Evolutionary conservation across 2,113 vertebrate species (phyloP).

Genomic region (Phylloscopus trochiloides): DNA sequence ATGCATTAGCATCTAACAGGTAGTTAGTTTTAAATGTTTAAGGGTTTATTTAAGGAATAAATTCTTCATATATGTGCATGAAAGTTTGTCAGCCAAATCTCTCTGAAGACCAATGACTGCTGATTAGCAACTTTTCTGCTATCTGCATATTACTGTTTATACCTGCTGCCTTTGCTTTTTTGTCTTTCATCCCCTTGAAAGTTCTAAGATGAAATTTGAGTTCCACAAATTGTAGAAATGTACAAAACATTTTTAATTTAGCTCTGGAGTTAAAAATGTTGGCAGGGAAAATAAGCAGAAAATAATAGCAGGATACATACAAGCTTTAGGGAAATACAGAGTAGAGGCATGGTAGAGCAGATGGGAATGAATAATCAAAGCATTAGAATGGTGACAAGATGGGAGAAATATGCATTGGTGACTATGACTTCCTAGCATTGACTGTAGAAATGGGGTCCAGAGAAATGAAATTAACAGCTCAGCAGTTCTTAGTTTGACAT

Average conservation of each 20-base stretch:
- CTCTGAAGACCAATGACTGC: neutral
- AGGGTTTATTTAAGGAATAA: neutral
- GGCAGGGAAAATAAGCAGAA: neutral
- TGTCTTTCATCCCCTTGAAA: neutral
- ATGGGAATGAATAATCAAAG: neutral
- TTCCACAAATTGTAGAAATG: neutral
- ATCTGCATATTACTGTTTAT: neutral
- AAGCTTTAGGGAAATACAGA: neutral
- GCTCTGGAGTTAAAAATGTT: neutral
- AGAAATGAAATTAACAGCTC: neutral
- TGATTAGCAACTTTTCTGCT: neutral
- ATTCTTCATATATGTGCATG: neutral
- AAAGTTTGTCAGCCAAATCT: neutral
- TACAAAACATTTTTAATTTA: neutral
- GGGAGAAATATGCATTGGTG: neutral
- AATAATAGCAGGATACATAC: neutral
- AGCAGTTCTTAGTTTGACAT: neutral
- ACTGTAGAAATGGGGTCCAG: neutral
- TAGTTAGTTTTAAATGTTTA: neutral
- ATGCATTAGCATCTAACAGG: neutral
- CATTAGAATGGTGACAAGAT: neutral
- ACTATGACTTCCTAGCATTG: neutral
- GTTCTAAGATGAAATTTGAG: neutral
- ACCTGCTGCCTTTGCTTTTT: neutral
- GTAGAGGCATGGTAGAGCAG: neutral